Percentiles rank a stretch among this genome's conserved stretches.
Conservation (phyloP, 2,888 invertebrate species). For the Euplagia quadripunctaria region DNA sequence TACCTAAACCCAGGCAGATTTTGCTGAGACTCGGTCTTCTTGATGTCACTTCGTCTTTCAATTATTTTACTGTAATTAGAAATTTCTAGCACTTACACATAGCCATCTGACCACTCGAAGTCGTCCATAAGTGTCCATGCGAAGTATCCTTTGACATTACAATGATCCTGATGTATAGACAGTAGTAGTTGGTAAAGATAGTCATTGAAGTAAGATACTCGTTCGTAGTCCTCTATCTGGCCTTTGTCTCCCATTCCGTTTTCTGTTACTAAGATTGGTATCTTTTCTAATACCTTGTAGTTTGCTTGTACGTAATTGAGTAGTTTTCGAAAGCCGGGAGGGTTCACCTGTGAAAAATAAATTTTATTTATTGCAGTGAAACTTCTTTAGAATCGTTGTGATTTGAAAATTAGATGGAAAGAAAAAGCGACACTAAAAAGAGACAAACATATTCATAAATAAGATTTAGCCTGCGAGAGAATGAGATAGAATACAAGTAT, state of each 20-base stretch:
- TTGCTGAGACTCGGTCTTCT: not conserved
- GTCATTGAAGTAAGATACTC: constrained; percentile 64
- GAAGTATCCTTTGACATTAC: constrained; percentile 79
- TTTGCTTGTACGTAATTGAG: constrained; percentile 88
- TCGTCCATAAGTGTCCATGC: constrained; percentile 88
- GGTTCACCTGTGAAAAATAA: constrained; percentile 80
- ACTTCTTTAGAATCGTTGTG: no score
- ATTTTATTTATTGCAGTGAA: not conserved
- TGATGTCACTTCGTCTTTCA: not conserved
- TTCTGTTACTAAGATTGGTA: constrained; percentile 74
- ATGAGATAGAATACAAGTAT: no score
- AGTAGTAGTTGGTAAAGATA: constrained; percentile 68
- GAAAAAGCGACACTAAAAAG: no score
- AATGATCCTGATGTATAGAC: constrained; percentile 67
- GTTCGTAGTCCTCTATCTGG: constrained; percentile 67
- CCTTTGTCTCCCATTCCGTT: constrained; percentile 79
- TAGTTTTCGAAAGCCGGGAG: constrained; percentile 88
- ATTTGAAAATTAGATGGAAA: no score
- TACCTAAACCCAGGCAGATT: not conserved
- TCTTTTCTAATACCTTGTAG: constrained; percentile 75
- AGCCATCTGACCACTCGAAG: constrained; percentile 83
- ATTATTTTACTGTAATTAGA: not conserved
- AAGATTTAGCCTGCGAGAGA: no score
- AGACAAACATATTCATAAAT: no score
- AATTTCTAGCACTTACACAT: constrained; percentile 55